phyloP scores from a whole-genome alignment of 2,888 invertebrate genomes.

The Cerastis rubricosa region DNA sequence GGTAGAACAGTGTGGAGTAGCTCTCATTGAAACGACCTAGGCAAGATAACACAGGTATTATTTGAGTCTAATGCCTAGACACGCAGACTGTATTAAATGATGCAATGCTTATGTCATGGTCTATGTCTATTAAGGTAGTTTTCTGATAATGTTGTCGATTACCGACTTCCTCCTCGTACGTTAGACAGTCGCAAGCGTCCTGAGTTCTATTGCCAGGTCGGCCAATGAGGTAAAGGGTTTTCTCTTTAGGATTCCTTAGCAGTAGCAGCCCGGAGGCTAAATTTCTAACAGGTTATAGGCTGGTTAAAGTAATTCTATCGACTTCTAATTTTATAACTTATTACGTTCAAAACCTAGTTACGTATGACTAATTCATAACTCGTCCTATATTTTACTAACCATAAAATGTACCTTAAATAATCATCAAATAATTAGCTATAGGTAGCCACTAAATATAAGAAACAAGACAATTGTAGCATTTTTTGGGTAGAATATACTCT shows the following conservation, averaged over 20 bases:
- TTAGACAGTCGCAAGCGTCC: not conserved
- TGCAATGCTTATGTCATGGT: constrained; percentile 22
- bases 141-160: not conserved
- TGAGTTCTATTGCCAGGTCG: not conserved
- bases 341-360: too few species aligned
- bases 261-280: not conserved
- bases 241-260: not conserved
- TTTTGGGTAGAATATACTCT: too few species aligned
- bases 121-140: not conserved
- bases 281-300: not conserved
- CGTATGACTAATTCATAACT: too few species aligned
- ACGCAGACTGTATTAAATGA: constrained; percentile 11
- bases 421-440: too few species aligned
- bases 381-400: too few species aligned
- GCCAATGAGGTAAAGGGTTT: too few species aligned
- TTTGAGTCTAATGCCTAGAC: constrained; percentile 16
- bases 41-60: constrained; percentile 9
- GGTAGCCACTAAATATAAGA: too few species aligned
- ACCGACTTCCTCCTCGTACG: not conserved
- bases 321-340: too few species aligned
- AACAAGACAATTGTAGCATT: too few species aligned
- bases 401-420: too few species aligned
- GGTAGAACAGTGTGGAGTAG: not conserved
- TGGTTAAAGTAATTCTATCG: too few species aligned
- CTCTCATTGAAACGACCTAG: constrained; percentile 35